These are phyloP conservation scores for Myotis lucifugus DNA, from an alignment of 2,113 vertebrate genomes.

Conservation along the genomic window DNA sequence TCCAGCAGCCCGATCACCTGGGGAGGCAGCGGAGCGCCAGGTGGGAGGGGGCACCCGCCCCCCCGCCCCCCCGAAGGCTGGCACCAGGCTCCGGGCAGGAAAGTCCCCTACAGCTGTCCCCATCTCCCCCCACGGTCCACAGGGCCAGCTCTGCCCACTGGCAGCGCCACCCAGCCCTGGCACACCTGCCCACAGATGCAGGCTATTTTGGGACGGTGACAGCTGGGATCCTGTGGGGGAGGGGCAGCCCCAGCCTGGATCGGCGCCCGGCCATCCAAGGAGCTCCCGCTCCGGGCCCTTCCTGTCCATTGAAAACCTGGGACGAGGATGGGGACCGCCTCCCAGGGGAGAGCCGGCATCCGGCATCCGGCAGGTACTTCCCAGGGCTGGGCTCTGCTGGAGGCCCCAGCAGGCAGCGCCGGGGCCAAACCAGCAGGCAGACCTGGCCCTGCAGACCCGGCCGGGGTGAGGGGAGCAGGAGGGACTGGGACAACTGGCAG, in stretches of 20 bases:
- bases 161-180: not conserved
- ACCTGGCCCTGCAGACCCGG: not conserved
- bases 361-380: not conserved
- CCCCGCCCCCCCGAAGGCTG: rapidly evolving
- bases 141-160: not conserved
- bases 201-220: constrained; percentile 72
- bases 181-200: constrained; percentile 15
- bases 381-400: not conserved
- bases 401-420: not conserved
- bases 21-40: not conserved
- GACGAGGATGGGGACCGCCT: not conserved
- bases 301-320: not conserved
- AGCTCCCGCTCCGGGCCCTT: not conserved
- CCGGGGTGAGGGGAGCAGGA: not conserved
- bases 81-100: not conserved
- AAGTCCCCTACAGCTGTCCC: not conserved
- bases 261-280: not conserved
- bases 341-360: not conserved
- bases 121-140: not conserved
- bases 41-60: not conserved
- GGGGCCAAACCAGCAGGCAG: not conserved
- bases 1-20: constrained; percentile 97
- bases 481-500: not conserved
- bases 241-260: not conserved
- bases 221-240: constrained; percentile 17